Base-by-base conservation (phyloP, 2,888 invertebrate genomes). In the Fragum whitleyi region DNA sequence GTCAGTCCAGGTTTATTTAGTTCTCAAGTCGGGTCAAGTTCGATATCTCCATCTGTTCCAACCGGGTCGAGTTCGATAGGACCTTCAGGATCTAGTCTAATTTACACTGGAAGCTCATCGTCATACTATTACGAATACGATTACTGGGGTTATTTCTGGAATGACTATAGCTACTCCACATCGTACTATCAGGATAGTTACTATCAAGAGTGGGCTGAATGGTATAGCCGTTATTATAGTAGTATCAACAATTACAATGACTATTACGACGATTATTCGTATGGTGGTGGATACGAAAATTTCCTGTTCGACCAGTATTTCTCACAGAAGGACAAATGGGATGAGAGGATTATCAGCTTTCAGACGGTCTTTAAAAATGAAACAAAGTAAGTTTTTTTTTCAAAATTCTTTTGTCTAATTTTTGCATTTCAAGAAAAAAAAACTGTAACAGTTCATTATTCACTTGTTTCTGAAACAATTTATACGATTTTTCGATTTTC, bases 301-400 rank as follows among this genome's bases (percentile, higher is more conserved):
- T 77, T 26, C 51, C 14, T 77, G 39, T 47, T 57, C 26, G 73
- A 78, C 47, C 68, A 78, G 26, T 57, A 73, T n/a, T 51, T 59
- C 28, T 72, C 70, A n/a, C 81, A 74, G 11, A 81, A 79, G 28
- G 83, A 83, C 47, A 65, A 77, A 28, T 86, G 86, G 86, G 67
- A 76, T 23, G 59, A 69, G 11, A 26, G 77, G 61, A 69, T 77
- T 2, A 51, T 74, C 53, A 51, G 74, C 16, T 83, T 86, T 26
- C 75, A 84, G 51, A 69, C 77, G 29, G 59, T 51, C n/a, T 86
- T 79, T 69, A 81, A 71, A 23, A 84, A 86, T 19, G 76, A 80
- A 51, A 51, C 75, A 0, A 28, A 53, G 86, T 86, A 81, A 74
- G 81, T 77, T 3, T 47, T 47, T 47, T 47, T 16, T 16, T 36